A percentile compares a stretch with the other conserved stretches of the same genome.
Conservation (phyloP, 2,113 vertebrate genomes). For the Halcyon senegalensis region DNA sequence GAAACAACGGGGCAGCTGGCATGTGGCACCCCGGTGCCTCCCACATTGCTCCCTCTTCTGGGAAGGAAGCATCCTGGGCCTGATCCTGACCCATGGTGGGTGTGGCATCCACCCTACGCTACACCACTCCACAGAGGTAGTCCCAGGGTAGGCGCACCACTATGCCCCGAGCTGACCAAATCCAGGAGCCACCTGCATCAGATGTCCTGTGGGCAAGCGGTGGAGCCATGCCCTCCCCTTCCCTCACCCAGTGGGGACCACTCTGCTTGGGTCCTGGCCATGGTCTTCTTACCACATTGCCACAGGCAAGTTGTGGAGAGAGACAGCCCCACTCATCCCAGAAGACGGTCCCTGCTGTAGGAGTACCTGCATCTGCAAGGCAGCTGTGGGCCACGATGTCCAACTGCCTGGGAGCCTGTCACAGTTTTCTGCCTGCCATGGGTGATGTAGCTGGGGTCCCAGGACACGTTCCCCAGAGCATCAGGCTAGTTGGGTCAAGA, state of each 20-base stretch:
- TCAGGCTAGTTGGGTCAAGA: not conserved
- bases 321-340: not conserved
- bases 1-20: not conserved
- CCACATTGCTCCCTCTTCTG: not conserved
- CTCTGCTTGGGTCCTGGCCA: rapidly evolving
- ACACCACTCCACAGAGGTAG: not conserved
- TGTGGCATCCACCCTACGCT: not conserved
- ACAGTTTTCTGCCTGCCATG: not conserved
- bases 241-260: rapidly evolving
- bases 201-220: not conserved
- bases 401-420: not conserved
- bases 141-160: not conserved
- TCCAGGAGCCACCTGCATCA: not conserved
- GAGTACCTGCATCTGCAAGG: not conserved
- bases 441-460: rapidly evolving
- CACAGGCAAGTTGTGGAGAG: not conserved
- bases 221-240: not conserved
- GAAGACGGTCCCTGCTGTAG: not conserved
- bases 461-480: not conserved
- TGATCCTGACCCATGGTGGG: not conserved
- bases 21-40: not conserved
- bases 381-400: not conserved
- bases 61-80: not conserved
- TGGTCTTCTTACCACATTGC: not conserved
- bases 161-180: not conserved